Conservation (phyloP, 2,797 vertebrate species). For the Melanotaenia maccullochi region DNA sequence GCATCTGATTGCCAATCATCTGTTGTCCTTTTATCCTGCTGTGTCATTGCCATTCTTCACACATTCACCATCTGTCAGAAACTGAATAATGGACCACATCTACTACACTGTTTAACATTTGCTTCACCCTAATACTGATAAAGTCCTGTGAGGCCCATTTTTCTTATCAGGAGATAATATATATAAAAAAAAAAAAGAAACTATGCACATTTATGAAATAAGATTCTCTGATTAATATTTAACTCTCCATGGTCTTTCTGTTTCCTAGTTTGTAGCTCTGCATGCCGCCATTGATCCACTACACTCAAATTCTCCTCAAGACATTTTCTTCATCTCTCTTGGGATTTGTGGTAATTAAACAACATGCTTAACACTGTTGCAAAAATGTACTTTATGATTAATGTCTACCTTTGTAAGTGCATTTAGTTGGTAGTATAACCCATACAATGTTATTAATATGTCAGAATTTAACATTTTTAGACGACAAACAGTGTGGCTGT, state of each 20-base stretch:
- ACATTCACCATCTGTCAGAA: conserved; percentile 65
- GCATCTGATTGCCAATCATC: conserved; percentile 53
- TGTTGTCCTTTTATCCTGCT: conserved; percentile 35
- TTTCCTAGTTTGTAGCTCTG: background rate
- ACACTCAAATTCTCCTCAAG: background rate
- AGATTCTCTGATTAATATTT: background rate
- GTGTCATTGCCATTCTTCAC: conserved; percentile 54
- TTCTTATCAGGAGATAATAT: conserved; percentile 28
- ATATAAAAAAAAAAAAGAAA: conserved; percentile 18
- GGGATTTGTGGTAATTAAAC: too few relatives aligned
- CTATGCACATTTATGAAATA: background rate
- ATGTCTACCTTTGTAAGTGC: background rate
- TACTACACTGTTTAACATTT: conserved; percentile 56
- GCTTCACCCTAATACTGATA: conserved; percentile 38
- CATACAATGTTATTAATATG: background rate
- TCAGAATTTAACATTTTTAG: background rate
- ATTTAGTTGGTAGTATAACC: background rate
- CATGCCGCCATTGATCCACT: background rate
- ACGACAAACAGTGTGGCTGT: background rate
- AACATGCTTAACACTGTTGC: background rate
- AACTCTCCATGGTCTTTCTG: background rate
- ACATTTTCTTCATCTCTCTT: background rate
- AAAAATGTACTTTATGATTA: background rate
- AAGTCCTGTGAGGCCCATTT: conserved; percentile 27
- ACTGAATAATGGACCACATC: conserved; percentile 55